Evolutionary conservation across 1,140 invertebrate species (phyloP), one percentile per base, ranked within the genome.

Genomic region (Luehdorfia chinensis): DNA sequence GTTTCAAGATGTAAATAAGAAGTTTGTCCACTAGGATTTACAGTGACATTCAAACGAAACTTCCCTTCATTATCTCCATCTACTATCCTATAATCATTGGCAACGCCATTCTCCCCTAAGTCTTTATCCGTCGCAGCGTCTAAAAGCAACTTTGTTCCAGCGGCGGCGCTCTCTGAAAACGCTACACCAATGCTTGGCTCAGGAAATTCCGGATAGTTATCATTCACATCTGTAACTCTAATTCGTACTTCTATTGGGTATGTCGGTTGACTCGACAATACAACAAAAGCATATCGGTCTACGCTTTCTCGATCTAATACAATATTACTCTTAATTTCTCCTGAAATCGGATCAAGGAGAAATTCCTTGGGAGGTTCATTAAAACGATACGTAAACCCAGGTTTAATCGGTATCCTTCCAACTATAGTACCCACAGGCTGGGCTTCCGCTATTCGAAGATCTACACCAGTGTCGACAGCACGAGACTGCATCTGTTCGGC

Each of bases 211-310:
- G 96, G 95, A 14, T 92, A 89, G 84, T 97, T 96, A 80, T 97
- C 96, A 77, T 97, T 97, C 11, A 96, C 90, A 76, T 98, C 96
- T 0, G 93, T 77, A 1, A 98, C 94, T 7, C 92, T 84, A 49
- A 97, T 95, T 48, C 95, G 88, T 6, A 98, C 95, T 80, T 97
- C 96, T 44, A 97, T 95, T 0, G 96, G 96, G 79, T 97, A 97
- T 0, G 95, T 97, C 1, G 96, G 95, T 68, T 96, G 95, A 69
- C 94, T 96, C 5, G 95, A 97, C 9, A 97, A 87, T 1, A 97
- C 93, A 9, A 97, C 95, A 39, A 97, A 88, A 66, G 97, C 95
- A 75, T 96, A 97, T 15, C 94, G 89, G 63, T 96, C 94, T 34
- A 96, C 84, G 2, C 90, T 89, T 75, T 97, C 96, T 2, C 96